Base-by-base conservation (phyloP, 2,797 vertebrate species). In the Pipistrellus nathusii region DNA sequence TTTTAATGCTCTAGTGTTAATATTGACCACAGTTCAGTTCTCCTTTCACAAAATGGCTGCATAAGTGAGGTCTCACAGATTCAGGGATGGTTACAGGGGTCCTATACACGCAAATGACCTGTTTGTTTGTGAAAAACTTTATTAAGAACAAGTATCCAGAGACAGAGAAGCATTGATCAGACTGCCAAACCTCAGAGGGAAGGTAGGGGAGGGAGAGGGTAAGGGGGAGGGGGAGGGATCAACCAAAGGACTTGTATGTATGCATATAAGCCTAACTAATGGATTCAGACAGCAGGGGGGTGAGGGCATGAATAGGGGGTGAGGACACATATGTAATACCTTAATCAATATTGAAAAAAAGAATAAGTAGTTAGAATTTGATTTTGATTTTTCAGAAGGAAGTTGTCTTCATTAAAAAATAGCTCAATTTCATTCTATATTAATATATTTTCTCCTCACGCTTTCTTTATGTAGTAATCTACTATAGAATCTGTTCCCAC, bases 401-500 rank as follows among this genome's bases (percentile, higher is more conserved):
- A 81, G 11, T 3, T 84, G 6, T 88, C 35, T 94, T 95, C 68
- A 30, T 94, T 82, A 83, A 48, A 46, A 46, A 46, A 46, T 46
- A 46, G 13, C 46, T 48, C 18, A 32, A 48, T 69, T 94, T 46
- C 75, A 69, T 88, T 83, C 53, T 41, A 32, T 5, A 12, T 59
- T 51, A 73, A 18, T 68, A 69, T 30, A 30, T 86, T 88, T 78
- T 76, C 6, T 21, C 73, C n/a, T 85, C 17, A 0, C 46, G 30
- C 6, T 35, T 20, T 88, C 93, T 93, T 95, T 95, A 80, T 91
- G 59, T 46, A 75, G 15, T 90, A 38, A 85, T 94, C 88, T 91
- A 75, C 44, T 77, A 57, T 15, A 86, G 64, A 86, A 90, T 95
- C 87, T 90, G 75, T 95, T 96, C 94, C 93, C 93, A 96, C 78